These are phyloP conservation scores for Paratilapia polleni DNA, from an alignment of 2,113 vertebrate species.

Conservation along the genomic window DNA sequence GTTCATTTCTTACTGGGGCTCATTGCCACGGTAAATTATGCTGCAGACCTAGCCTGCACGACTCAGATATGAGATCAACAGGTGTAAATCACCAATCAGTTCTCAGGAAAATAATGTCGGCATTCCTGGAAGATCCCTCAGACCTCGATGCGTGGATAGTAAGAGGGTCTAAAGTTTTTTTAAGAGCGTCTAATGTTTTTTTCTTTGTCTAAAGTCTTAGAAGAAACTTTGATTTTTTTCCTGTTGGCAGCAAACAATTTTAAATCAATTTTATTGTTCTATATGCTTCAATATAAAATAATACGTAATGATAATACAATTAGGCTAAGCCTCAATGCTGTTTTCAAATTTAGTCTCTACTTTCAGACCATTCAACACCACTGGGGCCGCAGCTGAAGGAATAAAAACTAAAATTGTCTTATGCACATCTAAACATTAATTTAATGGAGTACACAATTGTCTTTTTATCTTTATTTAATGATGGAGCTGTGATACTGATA, in stretches of 20 bases:
- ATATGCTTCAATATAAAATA: too few relatives aligned
- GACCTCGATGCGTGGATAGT: too few relatives aligned
- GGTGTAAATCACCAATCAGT: not conserved
- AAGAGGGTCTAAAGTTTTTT: too few relatives aligned
- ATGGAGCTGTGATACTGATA: not conserved
- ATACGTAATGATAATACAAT: too few relatives aligned
- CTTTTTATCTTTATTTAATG: not conserved
- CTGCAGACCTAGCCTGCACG: not conserved
- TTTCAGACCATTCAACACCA: not conserved
- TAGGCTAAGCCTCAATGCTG: not conserved
- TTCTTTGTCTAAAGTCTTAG: not conserved
- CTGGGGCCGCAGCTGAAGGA: not conserved
- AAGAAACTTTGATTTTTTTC: not conserved
- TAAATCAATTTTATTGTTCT: too few relatives aligned
- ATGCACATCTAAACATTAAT: not conserved
- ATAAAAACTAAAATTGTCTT: not conserved
- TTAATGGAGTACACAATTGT: not conserved
- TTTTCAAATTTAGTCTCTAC: not conserved
- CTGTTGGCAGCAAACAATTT: not conserved
- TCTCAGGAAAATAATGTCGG: not conserved
- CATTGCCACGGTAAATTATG: too few relatives aligned
- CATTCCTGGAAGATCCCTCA: accelerated
- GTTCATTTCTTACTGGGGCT: accelerated
- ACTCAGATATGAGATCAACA: not conserved
- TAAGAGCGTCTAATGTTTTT: not conserved